These are phyloP conservation scores for Polyergus mexicanus DNA, from an alignment of 1,140 invertebrate genomes.

Conservation along the genomic window DNA sequence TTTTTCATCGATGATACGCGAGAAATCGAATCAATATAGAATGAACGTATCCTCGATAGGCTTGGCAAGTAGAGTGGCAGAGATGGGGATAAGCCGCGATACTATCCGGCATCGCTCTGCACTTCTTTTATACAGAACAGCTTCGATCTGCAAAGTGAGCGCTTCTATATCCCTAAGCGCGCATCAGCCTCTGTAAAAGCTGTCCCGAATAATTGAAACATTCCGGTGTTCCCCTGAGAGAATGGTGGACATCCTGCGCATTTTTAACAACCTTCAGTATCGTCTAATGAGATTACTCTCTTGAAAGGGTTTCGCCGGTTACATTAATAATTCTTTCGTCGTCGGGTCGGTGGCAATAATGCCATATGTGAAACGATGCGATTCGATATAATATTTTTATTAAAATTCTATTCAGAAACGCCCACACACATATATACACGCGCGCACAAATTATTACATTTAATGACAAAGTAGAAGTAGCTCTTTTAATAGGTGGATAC, in stretches of 20 bases:
- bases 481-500: neutral
- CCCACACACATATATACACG: too few relatives aligned
- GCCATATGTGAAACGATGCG: conserved; percentile 62
- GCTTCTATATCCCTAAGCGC: neutral
- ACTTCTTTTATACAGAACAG: conserved; percentile 44
- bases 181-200: conserved; percentile 25
- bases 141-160: conserved; percentile 40
- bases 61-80: conserved; percentile 38
- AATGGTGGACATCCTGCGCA: conserved; percentile 38
- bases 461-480: neutral
- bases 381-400: conserved; percentile 22
- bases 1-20: conserved; percentile 2
- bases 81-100: conserved; percentile 48
- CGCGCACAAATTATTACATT: conserved; percentile 5
- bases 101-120: conserved; percentile 39
- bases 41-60: conserved; percentile 43
- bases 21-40: conserved; percentile 53
- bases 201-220: conserved; percentile 72
- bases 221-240: conserved; percentile 32
- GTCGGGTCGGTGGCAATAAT: conserved; percentile 45
- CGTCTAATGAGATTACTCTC: conserved; percentile 83
- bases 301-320: conserved; percentile 82
- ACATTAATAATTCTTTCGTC: conserved; percentile 82
- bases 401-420: neutral
- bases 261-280: conserved; percentile 85